phyloP scores from a whole-genome alignment of 2,113 vertebrate species.

The Xenus cinereus region DNA sequence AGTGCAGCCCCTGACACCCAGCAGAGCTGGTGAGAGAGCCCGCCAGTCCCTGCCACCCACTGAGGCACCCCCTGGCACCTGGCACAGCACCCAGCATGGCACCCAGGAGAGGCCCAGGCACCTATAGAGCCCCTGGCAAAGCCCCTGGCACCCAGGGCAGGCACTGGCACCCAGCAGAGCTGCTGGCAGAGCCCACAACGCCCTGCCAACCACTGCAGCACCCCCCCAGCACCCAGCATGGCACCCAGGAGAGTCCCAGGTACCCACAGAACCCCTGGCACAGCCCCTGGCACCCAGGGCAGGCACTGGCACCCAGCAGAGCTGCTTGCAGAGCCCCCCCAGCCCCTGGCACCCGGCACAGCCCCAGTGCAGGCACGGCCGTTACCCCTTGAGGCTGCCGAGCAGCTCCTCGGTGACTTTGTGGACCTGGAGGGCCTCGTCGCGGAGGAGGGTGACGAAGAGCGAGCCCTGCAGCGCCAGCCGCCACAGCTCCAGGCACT shows the following conservation, averaged over 20 bases:
- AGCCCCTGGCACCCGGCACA: too few relatives aligned
- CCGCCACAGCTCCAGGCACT: slow-evolving; percentile 88
- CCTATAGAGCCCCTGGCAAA: too few relatives aligned
- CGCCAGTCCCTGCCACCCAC: neutral
- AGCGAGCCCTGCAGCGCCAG: slow-evolving; percentile 85
- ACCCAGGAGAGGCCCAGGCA: too few relatives aligned
- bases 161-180: too few relatives aligned
- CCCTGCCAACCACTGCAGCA: too few relatives aligned
- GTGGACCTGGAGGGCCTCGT: slow-evolving; percentile 86
- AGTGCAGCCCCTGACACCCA: neutral
- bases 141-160: too few relatives aligned
- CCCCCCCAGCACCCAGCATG: too few relatives aligned
- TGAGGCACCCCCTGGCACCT: too few relatives aligned
- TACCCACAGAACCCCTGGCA: too few relatives aligned
- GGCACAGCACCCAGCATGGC: too few relatives aligned
- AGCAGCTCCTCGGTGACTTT: slow-evolving; percentile 88
- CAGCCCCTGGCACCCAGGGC: neutral
- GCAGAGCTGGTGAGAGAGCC: neutral
- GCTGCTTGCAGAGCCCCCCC: neutral
- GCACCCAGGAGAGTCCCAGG: neutral
- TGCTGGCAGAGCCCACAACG: too few relatives aligned
- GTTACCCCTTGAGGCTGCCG: slow-evolving; percentile 84
- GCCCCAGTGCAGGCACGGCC: neutral
- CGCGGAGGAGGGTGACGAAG: slow-evolving; percentile 84
- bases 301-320: neutral